Evolutionary conservation across 2,888 invertebrate genomes (phyloP).

Genomic region (Trimorus sp.): DNA sequence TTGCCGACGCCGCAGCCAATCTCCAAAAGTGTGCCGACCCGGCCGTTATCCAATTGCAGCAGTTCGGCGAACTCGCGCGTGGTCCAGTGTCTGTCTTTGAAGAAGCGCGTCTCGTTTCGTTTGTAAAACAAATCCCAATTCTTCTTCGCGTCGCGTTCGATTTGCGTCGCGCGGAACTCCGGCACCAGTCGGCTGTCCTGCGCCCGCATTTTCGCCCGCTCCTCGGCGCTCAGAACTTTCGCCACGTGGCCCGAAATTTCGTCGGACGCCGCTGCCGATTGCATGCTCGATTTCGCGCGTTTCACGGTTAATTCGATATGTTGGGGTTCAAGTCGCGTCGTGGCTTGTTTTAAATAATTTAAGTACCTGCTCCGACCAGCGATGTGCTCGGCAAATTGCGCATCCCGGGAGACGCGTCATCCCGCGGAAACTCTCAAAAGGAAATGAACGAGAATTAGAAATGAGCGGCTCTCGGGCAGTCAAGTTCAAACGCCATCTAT

Average conservation of each 20-base stretch:
- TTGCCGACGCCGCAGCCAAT: conserved; percentile 99
- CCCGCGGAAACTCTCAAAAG: conserved; percentile 27
- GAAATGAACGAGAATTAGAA: conserved; percentile 47
- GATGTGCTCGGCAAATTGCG: too few species aligned
- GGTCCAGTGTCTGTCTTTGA: conserved; percentile 98
- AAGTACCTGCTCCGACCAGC: not conserved
- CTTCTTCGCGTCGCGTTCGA: conserved; percentile 92
- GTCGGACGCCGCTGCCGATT: not conserved
- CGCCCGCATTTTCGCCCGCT: conserved; percentile 84
- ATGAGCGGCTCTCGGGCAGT: conserved; percentile 9
- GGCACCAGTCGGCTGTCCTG: conserved; percentile 88
- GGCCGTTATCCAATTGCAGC: conserved; percentile 83
- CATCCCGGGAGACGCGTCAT: not conserved
- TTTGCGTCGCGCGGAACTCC: conserved; percentile 88
- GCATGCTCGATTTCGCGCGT: too few species aligned
- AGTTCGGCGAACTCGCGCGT: conserved; percentile 95
- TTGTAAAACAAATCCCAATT: conserved; percentile 99
- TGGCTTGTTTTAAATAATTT: not conserved
- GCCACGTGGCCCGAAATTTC: conserved; percentile 77
- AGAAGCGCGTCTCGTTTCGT: conserved; percentile 95
- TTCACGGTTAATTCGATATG: too few species aligned
- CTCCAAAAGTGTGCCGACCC: conserved; percentile 85
- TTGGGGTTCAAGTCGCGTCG: not conserved
- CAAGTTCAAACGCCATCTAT: conserved; percentile 40
- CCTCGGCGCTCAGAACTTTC: conserved; percentile 84